Conservation (phyloP, 1,140 invertebrate species). For the Eurosta solidaginis region DNA sequence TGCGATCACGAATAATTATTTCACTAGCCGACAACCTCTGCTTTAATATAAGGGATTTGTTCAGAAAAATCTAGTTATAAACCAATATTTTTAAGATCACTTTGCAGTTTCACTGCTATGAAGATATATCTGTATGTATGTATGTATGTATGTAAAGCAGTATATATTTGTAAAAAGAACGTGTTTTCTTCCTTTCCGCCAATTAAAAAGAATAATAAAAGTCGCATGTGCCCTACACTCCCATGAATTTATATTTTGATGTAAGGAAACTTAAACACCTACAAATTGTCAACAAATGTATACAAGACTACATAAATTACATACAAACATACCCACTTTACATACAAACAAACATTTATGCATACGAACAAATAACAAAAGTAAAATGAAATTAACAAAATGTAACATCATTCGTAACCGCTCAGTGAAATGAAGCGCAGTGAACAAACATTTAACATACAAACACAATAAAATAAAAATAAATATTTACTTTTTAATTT, state of each 20-base stretch:
- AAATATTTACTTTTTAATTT: background rate
- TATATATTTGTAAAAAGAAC: background rate
- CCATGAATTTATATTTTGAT: background rate
- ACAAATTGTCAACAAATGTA: slow-evolving; percentile 26
- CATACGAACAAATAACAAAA: background rate
- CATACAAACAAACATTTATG: background rate
- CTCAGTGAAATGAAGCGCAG: background rate
- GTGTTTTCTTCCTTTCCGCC: slow-evolving; percentile 2
- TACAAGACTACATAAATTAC: background rate
- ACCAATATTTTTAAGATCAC: too few relatives aligned
- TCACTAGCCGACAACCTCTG: too few relatives aligned
- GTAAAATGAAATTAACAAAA: background rate
- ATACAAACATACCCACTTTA: background rate
- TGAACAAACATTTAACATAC: background rate
- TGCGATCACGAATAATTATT: too few relatives aligned
- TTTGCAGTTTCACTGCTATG: too few relatives aligned
- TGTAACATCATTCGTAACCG: background rate
- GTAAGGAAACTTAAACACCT: slow-evolving; percentile 1
- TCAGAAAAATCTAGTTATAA: too few relatives aligned
- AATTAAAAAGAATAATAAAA: background rate
- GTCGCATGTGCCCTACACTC: background rate
- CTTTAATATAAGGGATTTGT: too few relatives aligned
- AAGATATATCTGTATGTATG: background rate
- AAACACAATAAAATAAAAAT: background rate
- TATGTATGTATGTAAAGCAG: background rate